Evolutionary conservation across 2,888 invertebrate species (phyloP).

Genomic region (Idaea straminata): DNA sequence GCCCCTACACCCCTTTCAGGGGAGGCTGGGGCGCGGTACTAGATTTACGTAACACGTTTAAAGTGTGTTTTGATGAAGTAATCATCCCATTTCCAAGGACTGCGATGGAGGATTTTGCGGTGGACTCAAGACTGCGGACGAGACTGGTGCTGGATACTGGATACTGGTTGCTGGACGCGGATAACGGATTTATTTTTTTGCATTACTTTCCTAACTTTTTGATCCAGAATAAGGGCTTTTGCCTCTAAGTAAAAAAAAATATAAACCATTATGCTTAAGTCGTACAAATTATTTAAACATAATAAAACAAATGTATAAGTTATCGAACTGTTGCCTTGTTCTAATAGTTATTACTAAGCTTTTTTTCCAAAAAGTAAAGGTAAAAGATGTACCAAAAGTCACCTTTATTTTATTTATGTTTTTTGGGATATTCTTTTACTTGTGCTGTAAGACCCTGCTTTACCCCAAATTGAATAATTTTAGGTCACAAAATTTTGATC

Average conservation of each 20-base stretch:
- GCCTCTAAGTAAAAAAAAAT: not conserved
- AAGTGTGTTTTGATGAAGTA: slow-evolving; percentile 81
- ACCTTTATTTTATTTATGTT: no score
- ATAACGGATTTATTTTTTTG: slow-evolving; percentile 57
- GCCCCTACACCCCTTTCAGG: slow-evolving; percentile 60
- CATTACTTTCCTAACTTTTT: slow-evolving; percentile 67
- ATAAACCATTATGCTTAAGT: no score
- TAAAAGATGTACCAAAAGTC: no score
- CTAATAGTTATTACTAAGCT: no score
- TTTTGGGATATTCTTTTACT: no score
- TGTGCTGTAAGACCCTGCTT: no score
- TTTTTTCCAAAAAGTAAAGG: no score
- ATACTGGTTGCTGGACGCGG: slow-evolving; percentile 43
- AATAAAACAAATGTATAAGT: no score
- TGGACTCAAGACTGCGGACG: slow-evolving; percentile 10
- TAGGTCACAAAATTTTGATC: no score
- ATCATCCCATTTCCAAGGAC: slow-evolving; percentile 79
- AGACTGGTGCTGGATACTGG: not conserved
- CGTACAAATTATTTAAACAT: no score
- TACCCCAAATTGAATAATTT: no score
- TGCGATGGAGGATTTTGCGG: slow-evolving; percentile 79
- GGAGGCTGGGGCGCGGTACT: slow-evolving; percentile 66
- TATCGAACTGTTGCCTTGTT: no score
- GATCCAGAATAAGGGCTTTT: slow-evolving; percentile 49
- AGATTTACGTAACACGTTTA: slow-evolving; percentile 81